A percentile compares a stretch with the other conserved stretches of the same genome.
These are phyloP conservation scores for Tiliacea aurago DNA, from an alignment of 2,888 invertebrate species.

Conservation along the genomic window DNA sequence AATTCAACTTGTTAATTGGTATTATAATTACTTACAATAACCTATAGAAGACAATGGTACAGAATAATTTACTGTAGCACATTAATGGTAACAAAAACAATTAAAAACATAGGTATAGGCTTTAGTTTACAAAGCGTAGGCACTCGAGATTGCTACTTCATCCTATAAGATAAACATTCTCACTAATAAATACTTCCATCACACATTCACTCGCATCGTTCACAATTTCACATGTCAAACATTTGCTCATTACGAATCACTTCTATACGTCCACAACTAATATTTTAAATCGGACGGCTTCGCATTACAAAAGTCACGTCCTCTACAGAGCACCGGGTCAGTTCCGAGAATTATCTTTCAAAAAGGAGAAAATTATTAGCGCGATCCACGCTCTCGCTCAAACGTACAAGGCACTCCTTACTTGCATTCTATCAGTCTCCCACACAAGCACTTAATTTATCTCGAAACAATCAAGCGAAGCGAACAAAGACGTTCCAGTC, in stretches of 20 bases:
- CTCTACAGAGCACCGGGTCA: slow-evolving; percentile 90
- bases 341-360: slow-evolving; percentile 84
- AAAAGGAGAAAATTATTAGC: slow-evolving; percentile 79
- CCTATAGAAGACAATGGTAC: slow-evolving; percentile 89
- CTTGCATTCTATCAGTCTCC: slow-evolving; percentile 82
- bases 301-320: slow-evolving; percentile 85
- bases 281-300: slow-evolving; percentile 86
- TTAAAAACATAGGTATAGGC: slow-evolving; percentile 86
- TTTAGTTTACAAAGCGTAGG: slow-evolving; percentile 91
- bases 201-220: slow-evolving; percentile 78
- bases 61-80: slow-evolving; percentile 87
- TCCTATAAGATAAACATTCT: slow-evolving; percentile 87
- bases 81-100: slow-evolving; percentile 90
- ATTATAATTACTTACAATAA: slow-evolving; percentile 87
- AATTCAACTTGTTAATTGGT: slow-evolving; percentile 90
- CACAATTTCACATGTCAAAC: slow-evolving; percentile 70
- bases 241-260: slow-evolving; percentile 69
- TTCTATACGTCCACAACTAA: slow-evolving; percentile 76
- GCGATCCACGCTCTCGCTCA: slow-evolving; percentile 78
- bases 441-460: slow-evolving; percentile 79
- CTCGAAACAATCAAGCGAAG: slow-evolving; percentile 77
- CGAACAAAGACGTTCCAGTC: slow-evolving; percentile 77
- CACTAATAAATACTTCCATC: slow-evolving; percentile 89
- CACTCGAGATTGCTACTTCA: slow-evolving; percentile 91
- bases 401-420: slow-evolving; percentile 74